Percentiles rank a stretch among this genome's conserved stretches.
phyloP scores from a whole-genome alignment of 1,140 invertebrate species.

The Leptopilina boulardi region DNA sequence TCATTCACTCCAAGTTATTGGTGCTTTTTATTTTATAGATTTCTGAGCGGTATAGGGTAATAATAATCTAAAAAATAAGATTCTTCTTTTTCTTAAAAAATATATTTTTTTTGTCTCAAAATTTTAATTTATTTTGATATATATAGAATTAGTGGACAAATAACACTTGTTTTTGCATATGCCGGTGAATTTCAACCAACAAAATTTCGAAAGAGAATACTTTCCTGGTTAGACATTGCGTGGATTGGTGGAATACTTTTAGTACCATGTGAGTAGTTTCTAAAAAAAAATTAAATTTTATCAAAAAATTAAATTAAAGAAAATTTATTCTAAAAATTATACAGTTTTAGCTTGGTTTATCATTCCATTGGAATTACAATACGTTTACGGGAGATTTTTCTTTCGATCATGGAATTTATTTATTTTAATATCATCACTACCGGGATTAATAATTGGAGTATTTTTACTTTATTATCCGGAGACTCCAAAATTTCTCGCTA shows the following conservation, averaged over 20 bases:
- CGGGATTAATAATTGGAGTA: slow-evolving; percentile 59
- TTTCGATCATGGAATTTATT: slow-evolving; percentile 73
- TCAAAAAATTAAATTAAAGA: too few relatives aligned
- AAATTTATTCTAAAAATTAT: not conserved
- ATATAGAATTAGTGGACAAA: slow-evolving; percentile 68
- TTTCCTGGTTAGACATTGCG: slow-evolving; percentile 70
- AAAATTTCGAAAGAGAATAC: slow-evolving; percentile 62
- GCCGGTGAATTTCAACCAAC: slow-evolving; percentile 72
- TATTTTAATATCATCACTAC: slow-evolving; percentile 63
- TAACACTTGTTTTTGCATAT: slow-evolving; percentile 67
- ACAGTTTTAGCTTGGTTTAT: slow-evolving; percentile 70
- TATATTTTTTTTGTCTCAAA: too few relatives aligned
- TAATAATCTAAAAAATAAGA: too few relatives aligned
- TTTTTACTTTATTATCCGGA: slow-evolving; percentile 78
- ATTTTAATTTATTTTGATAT: too few relatives aligned
- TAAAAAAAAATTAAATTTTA: too few relatives aligned
- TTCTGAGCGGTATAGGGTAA: slow-evolving; percentile 79
- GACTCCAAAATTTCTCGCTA: slow-evolving; percentile 79
- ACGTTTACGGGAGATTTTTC: slow-evolving; percentile 51
- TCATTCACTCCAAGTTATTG: slow-evolving; percentile 77
- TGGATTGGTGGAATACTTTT: slow-evolving; percentile 67
- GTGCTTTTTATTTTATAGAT: slow-evolving; percentile 76
- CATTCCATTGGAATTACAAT: slow-evolving; percentile 62
- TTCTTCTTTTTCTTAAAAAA: too few relatives aligned
- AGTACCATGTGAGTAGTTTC: slow-evolving; percentile 61